These are phyloP conservation scores for Hetaerina americana DNA, from an alignment of 1,140 invertebrate genomes.

Conservation along the genomic window DNA sequence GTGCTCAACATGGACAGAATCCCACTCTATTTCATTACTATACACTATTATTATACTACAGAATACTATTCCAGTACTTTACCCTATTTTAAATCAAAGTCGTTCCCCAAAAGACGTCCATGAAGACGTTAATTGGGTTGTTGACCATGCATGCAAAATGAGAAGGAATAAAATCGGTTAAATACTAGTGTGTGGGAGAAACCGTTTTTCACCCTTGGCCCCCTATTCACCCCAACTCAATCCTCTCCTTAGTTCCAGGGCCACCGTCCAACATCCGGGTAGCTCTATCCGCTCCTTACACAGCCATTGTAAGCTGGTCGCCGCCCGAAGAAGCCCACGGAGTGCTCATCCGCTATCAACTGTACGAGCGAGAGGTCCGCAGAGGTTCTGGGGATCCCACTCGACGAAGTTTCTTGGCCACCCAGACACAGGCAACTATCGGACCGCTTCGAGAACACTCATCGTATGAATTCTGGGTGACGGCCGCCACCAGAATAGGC, in stretches of 20 bases:
- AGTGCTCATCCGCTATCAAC: slow-evolving; percentile 30
- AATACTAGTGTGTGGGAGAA: too few species aligned
- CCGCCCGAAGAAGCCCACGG: slow-evolving; percentile 33
- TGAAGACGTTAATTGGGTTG: too few species aligned
- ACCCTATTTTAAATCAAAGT: too few species aligned
- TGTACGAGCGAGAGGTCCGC: slow-evolving; percentile 24
- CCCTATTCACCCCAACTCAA: neutral
- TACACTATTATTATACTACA: too few species aligned
- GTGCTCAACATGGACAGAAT: too few species aligned
- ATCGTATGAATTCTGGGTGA: slow-evolving; percentile 33
- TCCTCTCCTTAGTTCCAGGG: slow-evolving; percentile 27
- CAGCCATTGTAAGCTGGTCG: slow-evolving; percentile 34
- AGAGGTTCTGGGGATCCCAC: slow-evolving; percentile 3
- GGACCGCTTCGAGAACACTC: slow-evolving; percentile 22
- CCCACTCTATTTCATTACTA: too few species aligned
- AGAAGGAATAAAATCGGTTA: too few species aligned
- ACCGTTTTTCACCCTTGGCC: too few species aligned
- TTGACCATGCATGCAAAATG: too few species aligned
- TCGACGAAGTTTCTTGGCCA: neutral
- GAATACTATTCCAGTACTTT: too few species aligned
- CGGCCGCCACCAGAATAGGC: slow-evolving; percentile 27
- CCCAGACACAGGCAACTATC: slow-evolving; percentile 22
- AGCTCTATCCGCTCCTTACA: slow-evolving; percentile 27
- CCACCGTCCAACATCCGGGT: slow-evolving; percentile 33
- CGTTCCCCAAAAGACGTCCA: too few species aligned